phyloP scores from a whole-genome alignment of 2,797 vertebrate genomes.

The Euthynnus affinis region DNA sequence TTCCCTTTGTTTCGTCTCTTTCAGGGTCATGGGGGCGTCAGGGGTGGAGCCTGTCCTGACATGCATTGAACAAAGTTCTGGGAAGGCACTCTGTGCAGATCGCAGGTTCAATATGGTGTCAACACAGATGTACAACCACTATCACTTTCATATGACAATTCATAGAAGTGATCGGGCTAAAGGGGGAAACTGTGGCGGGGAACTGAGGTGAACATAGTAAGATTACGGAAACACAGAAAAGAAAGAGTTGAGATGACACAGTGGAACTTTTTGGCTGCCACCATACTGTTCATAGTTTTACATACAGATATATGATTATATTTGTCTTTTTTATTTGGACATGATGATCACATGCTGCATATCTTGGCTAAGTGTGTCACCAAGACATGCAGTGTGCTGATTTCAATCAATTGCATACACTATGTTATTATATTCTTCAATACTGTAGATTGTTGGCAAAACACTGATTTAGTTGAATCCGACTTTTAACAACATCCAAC shows the following conservation, averaged over 20 bases:
- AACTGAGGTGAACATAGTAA: neutral
- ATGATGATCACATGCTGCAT: neutral
- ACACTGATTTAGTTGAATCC: neutral
- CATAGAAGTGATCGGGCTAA: neutral
- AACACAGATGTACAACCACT: slow-evolving; percentile 1
- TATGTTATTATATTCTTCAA: too few relatives aligned
- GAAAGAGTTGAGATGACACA: too few relatives aligned
- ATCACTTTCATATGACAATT: neutral
- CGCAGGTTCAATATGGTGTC: neutral
- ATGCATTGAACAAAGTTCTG: slow-evolving; percentile 15
- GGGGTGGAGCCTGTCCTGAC: neutral
- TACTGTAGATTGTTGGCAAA: neutral
- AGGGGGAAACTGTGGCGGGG: neutral
- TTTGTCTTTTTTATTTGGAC: neutral
- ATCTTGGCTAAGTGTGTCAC: neutral
- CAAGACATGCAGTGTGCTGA: neutral
- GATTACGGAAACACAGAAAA: neutral
- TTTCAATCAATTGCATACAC: neutral
- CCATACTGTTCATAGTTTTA: neutral
- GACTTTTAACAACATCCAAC: neutral
- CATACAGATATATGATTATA: neutral
- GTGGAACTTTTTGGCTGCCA: too few relatives aligned
- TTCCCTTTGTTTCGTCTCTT: neutral
- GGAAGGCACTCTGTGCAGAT: neutral
- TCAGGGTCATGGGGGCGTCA: neutral